These are phyloP conservation scores for Hypocryptadius cinnamomeus DNA, from an alignment of 2,113 vertebrate species.

Conservation along the genomic window DNA sequence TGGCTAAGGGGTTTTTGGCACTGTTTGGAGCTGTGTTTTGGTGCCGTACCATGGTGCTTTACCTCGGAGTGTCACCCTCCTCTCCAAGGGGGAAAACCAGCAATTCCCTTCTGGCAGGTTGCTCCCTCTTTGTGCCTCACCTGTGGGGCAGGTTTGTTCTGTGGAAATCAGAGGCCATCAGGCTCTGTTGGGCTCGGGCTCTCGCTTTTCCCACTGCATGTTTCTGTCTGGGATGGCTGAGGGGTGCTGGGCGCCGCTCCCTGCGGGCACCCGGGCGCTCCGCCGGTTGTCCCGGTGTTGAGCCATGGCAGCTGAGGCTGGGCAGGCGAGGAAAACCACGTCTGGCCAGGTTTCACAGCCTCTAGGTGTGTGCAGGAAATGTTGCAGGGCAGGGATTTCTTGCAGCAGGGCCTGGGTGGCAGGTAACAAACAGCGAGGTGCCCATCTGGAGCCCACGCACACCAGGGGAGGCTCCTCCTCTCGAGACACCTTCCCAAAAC, in stretches of 20 bases:
- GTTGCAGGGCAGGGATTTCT: constrained; percentile 52
- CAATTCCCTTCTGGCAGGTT: background rate
- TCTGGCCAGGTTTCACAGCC: background rate
- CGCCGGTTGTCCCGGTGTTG: background rate
- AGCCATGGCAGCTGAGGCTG: background rate
- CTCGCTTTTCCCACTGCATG: background rate
- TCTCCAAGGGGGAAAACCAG: background rate
- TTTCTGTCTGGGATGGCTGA: background rate
- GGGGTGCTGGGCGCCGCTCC: background rate
- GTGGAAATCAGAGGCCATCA: background rate
- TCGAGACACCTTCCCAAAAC: background rate
- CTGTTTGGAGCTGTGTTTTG: background rate
- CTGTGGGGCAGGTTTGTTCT: constrained; percentile 26
- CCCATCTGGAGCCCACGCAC: background rate
- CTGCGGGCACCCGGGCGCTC: background rate
- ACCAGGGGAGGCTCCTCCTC: background rate
- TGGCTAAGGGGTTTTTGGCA: background rate
- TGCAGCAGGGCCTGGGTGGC: background rate
- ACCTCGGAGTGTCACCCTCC: background rate
- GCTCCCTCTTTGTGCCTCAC: background rate
- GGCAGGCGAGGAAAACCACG: background rate
- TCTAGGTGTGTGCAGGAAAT: background rate
- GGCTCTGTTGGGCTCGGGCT: background rate
- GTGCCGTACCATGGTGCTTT: background rate
- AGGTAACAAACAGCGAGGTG: background rate